Evolutionary conservation across 2,113 vertebrate genomes (phyloP).

Genomic region (Eulemur rufifrons): DNA sequence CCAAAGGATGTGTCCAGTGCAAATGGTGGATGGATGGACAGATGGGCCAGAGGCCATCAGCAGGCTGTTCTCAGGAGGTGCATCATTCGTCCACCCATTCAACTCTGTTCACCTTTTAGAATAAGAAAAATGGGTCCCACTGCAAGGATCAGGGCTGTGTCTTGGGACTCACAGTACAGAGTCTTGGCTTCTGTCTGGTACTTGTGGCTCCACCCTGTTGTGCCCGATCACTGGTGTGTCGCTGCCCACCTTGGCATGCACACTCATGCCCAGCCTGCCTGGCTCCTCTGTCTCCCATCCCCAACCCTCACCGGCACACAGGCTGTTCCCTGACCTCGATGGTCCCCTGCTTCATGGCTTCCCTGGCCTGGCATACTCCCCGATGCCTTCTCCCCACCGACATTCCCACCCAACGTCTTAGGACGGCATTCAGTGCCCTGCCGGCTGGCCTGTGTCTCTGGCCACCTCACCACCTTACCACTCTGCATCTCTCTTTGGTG

Average conservation of each 20-base stretch:
- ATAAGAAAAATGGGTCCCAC: background rate
- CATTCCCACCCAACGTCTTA: background rate
- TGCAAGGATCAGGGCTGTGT: background rate
- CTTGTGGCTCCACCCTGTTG: background rate
- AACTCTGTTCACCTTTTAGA: background rate
- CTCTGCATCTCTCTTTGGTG: background rate
- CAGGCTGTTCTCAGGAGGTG: background rate
- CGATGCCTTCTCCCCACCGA: background rate
- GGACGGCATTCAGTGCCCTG: background rate
- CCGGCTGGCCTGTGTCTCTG: background rate
- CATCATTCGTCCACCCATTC: background rate
- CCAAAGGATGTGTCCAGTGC: background rate
- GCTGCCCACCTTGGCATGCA: background rate
- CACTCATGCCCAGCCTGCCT: background rate
- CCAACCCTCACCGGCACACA: rapidly evolving
- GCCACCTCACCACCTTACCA: too few species aligned
- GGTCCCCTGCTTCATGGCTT: background rate
- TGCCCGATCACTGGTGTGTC: background rate
- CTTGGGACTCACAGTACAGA: background rate
- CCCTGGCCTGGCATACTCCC: background rate
- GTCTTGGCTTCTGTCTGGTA: background rate
- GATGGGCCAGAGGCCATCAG: background rate
- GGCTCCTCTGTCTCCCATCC: background rate
- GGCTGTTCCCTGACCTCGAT: background rate
- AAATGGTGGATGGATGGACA: rapidly evolving